Conservation (phyloP, 2,797 vertebrate genomes). For the Silurus aristotelis region DNA sequence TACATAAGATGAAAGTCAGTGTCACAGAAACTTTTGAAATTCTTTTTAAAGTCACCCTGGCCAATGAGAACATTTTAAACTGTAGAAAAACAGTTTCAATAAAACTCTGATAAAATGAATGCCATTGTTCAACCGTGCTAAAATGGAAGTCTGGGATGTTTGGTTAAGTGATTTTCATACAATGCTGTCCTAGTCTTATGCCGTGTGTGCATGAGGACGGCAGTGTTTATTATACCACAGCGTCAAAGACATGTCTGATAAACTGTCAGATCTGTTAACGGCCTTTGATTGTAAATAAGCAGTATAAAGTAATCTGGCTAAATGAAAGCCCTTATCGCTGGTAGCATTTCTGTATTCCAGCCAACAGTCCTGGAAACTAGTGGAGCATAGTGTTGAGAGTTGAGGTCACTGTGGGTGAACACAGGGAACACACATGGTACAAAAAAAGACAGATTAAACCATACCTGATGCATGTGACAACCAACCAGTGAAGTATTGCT, state of each 20-base stretch:
- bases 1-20: too few relatives aligned
- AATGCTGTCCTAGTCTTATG: conserved; percentile 27
- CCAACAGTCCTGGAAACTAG: conserved; percentile 55
- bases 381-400: conserved; percentile 52
- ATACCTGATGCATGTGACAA: not conserved
- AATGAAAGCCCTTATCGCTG: conserved; percentile 60
- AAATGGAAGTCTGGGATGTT: conserved; percentile 40
- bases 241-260: conserved; percentile 49
- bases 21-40: not conserved
- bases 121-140: not conserved
- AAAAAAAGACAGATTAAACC: not conserved
- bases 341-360: conserved; percentile 51
- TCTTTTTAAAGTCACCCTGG: not conserved
- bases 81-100: not conserved
- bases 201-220: not conserved
- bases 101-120: conserved; percentile 6
- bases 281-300: conserved; percentile 51
- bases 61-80: not conserved
- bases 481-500: not conserved
- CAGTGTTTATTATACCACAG: not conserved
- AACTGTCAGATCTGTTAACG: conserved; percentile 56
- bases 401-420: conserved; percentile 51
- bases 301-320: conserved; percentile 55
- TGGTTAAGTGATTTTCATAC: conserved; percentile 43
- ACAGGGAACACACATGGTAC: not conserved